Conservation (phyloP, 2,888 invertebrate genomes). For the Theodoxus fluviatilis region DNA sequence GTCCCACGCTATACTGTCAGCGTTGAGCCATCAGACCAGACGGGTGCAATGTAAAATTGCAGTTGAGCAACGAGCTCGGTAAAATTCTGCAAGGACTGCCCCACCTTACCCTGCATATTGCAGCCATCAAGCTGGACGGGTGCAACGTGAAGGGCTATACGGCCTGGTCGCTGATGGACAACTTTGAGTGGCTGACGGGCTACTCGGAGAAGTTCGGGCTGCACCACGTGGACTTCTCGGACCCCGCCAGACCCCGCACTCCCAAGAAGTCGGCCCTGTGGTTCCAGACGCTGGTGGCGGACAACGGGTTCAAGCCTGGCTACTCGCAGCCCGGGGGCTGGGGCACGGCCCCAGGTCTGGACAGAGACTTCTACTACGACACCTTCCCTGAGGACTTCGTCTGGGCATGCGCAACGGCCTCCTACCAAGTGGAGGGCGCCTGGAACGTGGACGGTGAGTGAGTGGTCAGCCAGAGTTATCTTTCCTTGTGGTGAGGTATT, state of each 20-base stretch:
- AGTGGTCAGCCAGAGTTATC: too few relatives aligned
- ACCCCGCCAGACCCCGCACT: constrained; percentile 72
- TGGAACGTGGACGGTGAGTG: constrained; percentile 70
- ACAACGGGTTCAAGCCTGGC: constrained; percentile 38
- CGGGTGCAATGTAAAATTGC: too few relatives aligned
- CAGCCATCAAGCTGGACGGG: constrained; percentile 53
- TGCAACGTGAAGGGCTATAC: constrained; percentile 72
- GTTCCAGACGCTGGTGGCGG: constrained; percentile 44
- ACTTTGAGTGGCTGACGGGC: constrained; percentile 81
- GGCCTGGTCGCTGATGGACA: constrained; percentile 82
- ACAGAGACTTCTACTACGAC: constrained; percentile 41
- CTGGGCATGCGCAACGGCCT: constrained; percentile 67
- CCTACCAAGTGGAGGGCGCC: constrained; percentile 73
- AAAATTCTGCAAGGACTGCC: too few relatives aligned
- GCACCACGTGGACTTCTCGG: constrained; percentile 76
- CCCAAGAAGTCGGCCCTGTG: constrained; percentile 72
- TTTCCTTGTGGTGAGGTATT: too few relatives aligned
- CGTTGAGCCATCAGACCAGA: too few relatives aligned
- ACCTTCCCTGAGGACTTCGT: constrained; percentile 49
- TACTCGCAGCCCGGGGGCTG: constrained; percentile 44
- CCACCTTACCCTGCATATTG: constrained; percentile 15
- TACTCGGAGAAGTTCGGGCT: constrained; percentile 76
- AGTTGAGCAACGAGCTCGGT: too few relatives aligned
- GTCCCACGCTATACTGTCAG: too few relatives aligned
- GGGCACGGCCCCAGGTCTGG: constrained; percentile 39